A percentile compares a stretch with the other conserved stretches of the same genome.
phyloP scores from a whole-genome alignment of 2,113 vertebrate genomes.

The Mesembrinibis cayennensis region DNA sequence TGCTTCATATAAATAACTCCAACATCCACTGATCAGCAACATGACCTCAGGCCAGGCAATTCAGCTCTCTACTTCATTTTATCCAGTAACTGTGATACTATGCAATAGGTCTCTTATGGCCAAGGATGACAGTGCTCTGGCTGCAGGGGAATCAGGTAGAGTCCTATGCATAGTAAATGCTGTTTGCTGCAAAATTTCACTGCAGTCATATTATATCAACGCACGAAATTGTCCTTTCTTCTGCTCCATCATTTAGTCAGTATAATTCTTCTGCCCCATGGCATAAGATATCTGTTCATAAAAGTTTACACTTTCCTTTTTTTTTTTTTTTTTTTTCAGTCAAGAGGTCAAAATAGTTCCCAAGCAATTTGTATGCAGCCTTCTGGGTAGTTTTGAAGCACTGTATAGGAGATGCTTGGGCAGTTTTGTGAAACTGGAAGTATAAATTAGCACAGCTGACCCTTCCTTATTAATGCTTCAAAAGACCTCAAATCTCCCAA shows the following conservation, averaged over 20 bases:
- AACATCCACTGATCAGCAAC: neutral
- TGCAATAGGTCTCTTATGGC: neutral
- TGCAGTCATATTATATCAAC: neutral
- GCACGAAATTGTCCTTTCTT: neutral
- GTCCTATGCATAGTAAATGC: neutral
- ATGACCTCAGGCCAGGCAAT: conserved; percentile 19
- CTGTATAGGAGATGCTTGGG: neutral
- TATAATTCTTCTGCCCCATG: neutral
- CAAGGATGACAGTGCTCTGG: neutral
- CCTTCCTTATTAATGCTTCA: neutral
- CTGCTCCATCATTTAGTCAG: neutral
- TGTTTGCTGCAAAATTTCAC: conserved; percentile 7
- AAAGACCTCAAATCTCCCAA: neutral
- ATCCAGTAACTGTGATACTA: neutral
- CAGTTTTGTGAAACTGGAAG: neutral
- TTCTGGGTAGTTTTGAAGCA: neutral
- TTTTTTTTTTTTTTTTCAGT: neutral
- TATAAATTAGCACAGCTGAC: neutral
- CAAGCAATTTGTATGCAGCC: neutral
- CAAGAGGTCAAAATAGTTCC: neutral
- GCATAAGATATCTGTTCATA: neutral
- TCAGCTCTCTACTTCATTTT: neutral
- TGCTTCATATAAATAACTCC: conserved; percentile 34
- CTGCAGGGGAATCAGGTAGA: neutral
- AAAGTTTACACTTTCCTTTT: neutral